Conservation (phyloP, 1,140 invertebrate species). For the Nautilus pompilius region DNA sequence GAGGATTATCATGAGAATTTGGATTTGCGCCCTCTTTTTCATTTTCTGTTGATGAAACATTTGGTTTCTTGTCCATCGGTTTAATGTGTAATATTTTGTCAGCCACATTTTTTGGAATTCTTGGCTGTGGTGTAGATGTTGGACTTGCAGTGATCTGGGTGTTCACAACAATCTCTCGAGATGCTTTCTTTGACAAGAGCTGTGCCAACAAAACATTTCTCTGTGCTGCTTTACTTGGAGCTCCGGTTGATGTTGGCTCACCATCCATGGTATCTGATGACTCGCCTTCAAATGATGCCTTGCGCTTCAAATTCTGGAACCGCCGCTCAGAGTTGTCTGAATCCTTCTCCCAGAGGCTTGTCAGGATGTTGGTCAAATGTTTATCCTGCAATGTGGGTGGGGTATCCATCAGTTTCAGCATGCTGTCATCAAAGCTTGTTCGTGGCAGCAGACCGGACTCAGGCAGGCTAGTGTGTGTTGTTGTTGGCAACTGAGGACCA, state of each 20-base stretch:
- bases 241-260: conserved; percentile 19
- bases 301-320: conserved; percentile 24
- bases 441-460: conserved; percentile 3
- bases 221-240: conserved; percentile 51
- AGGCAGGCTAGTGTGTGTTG: conserved; percentile 12
- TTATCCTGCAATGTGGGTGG: not conserved
- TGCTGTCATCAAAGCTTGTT: conserved; percentile 4
- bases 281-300: conserved; percentile 38
- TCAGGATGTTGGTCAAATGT: not conserved
- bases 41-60: conserved; percentile 12
- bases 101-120: conserved; percentile 41
- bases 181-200: conserved; percentile 74
- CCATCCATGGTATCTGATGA: conserved; percentile 31
- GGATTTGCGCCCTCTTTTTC: conserved; percentile 3
- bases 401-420: conserved; percentile 8
- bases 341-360: not conserved
- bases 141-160: conserved; percentile 37
- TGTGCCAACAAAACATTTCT: conserved; percentile 85
- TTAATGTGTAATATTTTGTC: conserved; percentile 30
- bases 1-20: conserved; percentile 18
- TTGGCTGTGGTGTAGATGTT: conserved; percentile 38
- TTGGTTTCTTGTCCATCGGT: conserved; percentile 15
- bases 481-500: conserved; percentile 36
- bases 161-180: conserved; percentile 63
- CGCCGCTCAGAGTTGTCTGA: not conserved